Percentiles rank a stretch among this genome's conserved stretches.
Evolutionary conservation across 2,888 invertebrate species (phyloP).

Genomic region (Aporophyla nigra): DNA sequence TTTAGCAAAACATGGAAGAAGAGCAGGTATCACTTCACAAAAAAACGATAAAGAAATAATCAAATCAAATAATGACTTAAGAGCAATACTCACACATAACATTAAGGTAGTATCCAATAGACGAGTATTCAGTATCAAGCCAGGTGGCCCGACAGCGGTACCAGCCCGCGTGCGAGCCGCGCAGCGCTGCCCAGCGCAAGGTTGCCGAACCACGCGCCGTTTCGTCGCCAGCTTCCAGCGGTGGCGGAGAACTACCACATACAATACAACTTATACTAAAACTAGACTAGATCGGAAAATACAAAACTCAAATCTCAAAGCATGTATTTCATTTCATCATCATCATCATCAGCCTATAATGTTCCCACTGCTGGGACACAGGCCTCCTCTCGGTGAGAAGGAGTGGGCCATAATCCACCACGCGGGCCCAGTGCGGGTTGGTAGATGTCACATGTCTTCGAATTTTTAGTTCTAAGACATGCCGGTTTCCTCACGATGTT

Average conservation of each 20-base stretch:
- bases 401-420: too few species aligned
- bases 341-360: too few species aligned
- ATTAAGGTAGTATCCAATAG: conserved; percentile 97
- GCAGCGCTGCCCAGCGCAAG: conserved; percentile 95
- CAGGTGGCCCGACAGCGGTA: conserved; percentile 97
- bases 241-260: conserved; percentile 77
- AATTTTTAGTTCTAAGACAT: too few species aligned
- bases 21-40: not conserved
- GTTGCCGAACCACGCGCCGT: conserved; percentile 89
- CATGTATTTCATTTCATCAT: too few species aligned
- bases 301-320: too few species aligned
- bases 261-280: not conserved
- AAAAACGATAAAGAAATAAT: not conserved
- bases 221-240: conserved; percentile 73
- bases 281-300: too few species aligned
- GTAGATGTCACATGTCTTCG: too few species aligned
- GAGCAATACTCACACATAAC: conserved; percentile 94
- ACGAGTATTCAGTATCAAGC: conserved; percentile 95
- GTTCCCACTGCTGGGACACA: too few species aligned
- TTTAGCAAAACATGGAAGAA: not conserved
- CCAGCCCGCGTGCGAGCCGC: conserved; percentile 96
- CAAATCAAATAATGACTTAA: not conserved
- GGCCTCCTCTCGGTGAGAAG: too few species aligned
- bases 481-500: too few species aligned
- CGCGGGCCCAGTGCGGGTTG: too few species aligned